Conservation (phyloP, 2,113 vertebrate species). For the Oryzias curvinotus region DNA sequence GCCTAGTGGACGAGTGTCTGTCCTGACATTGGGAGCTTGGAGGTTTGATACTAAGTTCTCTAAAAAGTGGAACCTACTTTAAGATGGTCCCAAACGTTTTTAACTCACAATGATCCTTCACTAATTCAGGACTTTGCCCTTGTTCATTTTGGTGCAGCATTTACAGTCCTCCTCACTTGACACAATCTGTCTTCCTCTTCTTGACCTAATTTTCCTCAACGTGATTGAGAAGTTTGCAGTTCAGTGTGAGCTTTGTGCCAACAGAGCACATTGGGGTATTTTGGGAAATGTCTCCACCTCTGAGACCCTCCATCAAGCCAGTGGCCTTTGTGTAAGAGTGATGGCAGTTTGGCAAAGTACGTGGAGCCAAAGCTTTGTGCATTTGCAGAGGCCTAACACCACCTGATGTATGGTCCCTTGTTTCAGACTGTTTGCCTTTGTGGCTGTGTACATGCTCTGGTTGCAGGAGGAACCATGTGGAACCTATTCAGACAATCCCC, state of each 20-base stretch:
- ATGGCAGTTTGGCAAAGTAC: conserved; percentile 45
- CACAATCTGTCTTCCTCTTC: too few species aligned
- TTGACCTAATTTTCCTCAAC: conserved; percentile 25
- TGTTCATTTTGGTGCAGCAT: too few species aligned
- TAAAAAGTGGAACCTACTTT: too few species aligned
- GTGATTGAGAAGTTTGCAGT: conserved; percentile 40
- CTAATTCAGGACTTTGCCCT: too few species aligned
- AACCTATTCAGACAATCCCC: conserved; percentile 85
- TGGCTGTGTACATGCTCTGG: conserved; percentile 52
- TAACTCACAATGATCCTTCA: too few species aligned
- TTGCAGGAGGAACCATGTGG: conserved; percentile 76
- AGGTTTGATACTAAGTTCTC: too few species aligned
- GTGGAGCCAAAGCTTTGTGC: conserved; percentile 10
- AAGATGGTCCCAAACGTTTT: too few species aligned
- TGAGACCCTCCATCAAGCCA: conserved; percentile 46
- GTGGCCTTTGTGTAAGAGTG: conserved; percentile 50
- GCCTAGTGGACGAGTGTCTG: too few species aligned
- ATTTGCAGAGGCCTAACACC: conserved; percentile 32
- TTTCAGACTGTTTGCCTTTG: conserved; percentile 33
- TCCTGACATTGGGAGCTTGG: too few species aligned
- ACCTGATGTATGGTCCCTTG: conserved; percentile 28
- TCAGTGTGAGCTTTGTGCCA: conserved; percentile 3
- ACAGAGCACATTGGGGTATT: conserved; percentile 25
- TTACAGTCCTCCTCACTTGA: too few species aligned
- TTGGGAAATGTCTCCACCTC: conserved; percentile 29